Percentiles rank a stretch among this genome's conserved stretches.
Evolutionary conservation across 2,888 invertebrate genomes (phyloP).

Genomic region (Cryptophagus acutangulus): DNA sequence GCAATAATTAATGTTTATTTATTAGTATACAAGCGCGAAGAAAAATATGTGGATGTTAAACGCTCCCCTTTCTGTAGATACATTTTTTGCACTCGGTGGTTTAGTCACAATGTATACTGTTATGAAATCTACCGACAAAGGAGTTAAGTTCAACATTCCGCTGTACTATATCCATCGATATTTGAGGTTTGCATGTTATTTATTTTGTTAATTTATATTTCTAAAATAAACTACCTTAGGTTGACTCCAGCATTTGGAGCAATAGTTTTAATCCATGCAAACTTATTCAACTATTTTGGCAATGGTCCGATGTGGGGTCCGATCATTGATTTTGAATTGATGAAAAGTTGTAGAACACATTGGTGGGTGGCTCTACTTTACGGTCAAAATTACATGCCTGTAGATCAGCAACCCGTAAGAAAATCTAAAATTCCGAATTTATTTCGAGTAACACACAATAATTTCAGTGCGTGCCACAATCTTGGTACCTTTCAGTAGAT

Average conservation of each 20-base stretch:
- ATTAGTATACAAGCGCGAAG: neutral
- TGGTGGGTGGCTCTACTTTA: slow-evolving; percentile 32
- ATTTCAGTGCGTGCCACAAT: slow-evolving; percentile 34
- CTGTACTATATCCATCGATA: slow-evolving; percentile 23
- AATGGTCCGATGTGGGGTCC: slow-evolving; percentile 49
- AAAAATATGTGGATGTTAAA: slow-evolving; percentile 19
- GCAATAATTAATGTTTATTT: too few relatives aligned
- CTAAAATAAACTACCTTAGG: too few relatives aligned
- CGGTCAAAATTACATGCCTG: slow-evolving; percentile 28
- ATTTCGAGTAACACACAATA: neutral
- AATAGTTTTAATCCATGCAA: slow-evolving; percentile 45
- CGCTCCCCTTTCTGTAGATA: slow-evolving; percentile 22
- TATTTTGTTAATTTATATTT: too few relatives aligned
- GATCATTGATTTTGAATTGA: slow-evolving; percentile 9
- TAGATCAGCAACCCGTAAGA: slow-evolving; percentile 7
- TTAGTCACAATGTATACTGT: slow-evolving; percentile 23
- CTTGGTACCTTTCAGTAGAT: slow-evolving; percentile 38
- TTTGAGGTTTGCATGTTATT: slow-evolving; percentile 22
- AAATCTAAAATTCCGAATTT: too few relatives aligned
- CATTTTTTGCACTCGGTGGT: slow-evolving; percentile 23
- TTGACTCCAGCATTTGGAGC: slow-evolving; percentile 50
- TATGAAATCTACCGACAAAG: slow-evolving; percentile 19
- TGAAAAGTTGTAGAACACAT: slow-evolving; percentile 21
- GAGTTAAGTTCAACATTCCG: slow-evolving; percentile 21
- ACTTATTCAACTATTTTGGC: slow-evolving; percentile 46